phyloP scores from a whole-genome alignment of 2,888 invertebrate species.

The Odontocerum albicorne region DNA sequence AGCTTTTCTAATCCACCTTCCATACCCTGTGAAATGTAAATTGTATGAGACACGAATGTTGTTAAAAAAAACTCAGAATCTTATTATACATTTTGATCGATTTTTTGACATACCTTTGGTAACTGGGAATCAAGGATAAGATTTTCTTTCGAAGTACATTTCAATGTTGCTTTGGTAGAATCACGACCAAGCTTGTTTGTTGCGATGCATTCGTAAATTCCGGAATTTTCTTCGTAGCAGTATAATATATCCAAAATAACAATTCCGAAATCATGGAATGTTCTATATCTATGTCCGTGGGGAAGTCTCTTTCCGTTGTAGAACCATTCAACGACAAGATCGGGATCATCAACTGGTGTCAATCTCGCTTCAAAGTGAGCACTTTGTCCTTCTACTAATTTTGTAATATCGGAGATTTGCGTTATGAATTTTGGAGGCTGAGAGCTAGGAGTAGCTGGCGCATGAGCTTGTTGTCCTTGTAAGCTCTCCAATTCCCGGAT shows the following conservation, averaged over 20 bases:
- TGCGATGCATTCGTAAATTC: constrained; percentile 91
- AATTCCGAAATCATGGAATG: constrained; percentile 97
- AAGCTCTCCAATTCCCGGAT: constrained; percentile 83
- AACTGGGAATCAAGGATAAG: constrained; percentile 91
- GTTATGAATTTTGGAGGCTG: constrained; percentile 90
- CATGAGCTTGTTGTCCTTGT: constrained; percentile 67
- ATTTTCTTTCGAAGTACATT: constrained; percentile 86
- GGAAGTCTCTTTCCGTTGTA: constrained; percentile 90
- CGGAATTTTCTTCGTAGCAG: constrained; percentile 95
- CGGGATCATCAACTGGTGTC: constrained; percentile 93
- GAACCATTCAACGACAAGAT: constrained; percentile 93
- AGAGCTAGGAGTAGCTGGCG: constrained; percentile 65
- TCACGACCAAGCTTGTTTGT: constrained; percentile 90
- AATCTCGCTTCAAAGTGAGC: constrained; percentile 92
- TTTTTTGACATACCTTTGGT: constrained; percentile 67
- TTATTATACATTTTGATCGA: neutral
- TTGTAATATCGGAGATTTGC: constrained; percentile 81
- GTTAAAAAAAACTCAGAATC: neutral
- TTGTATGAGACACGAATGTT: neutral
- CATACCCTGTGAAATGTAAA: constrained; percentile 69
- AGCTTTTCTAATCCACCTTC: constrained; percentile 93
- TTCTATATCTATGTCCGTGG: constrained; percentile 94
- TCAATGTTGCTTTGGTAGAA: constrained; percentile 79
- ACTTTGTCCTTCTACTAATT: constrained; percentile 91
- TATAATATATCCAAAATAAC: constrained; percentile 94